A percentile compares a stretch with the other conserved stretches of the same genome.
These are phyloP conservation scores for Megamerina dolium DNA, from an alignment of 2,888 invertebrate genomes.

Conservation along the genomic window DNA sequence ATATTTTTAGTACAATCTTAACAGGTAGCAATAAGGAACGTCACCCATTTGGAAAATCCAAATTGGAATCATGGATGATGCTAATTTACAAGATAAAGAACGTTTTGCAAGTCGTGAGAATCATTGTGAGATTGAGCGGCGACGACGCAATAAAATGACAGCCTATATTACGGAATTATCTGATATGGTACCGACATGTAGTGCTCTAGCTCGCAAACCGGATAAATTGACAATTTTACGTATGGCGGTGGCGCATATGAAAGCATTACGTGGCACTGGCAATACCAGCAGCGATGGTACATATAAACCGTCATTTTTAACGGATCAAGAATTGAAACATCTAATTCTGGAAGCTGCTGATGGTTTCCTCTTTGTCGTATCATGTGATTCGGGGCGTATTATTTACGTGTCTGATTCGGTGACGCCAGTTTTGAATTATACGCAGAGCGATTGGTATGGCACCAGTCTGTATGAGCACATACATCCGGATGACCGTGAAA, in stretches of 20 bases:
- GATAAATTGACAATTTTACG: conserved; percentile 98
- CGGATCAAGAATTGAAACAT: conserved; percentile 98
- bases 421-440: conserved; percentile 93
- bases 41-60: too few relatives aligned
- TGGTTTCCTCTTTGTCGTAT: conserved; percentile 77
- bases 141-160: conserved; percentile 99
- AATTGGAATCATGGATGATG: conserved; percentile 68
- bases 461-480: conserved; percentile 92
- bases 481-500: conserved; percentile 96
- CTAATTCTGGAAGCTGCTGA: conserved; percentile 98
- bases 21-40: too few relatives aligned
- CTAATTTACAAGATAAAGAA: conserved; percentile 93
- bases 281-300: conserved; percentile 95
- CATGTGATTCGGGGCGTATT: conserved; percentile 93
- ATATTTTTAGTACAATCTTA: too few relatives aligned
- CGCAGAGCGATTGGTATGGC: conserved; percentile 97
- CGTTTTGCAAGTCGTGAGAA: conserved; percentile 96
- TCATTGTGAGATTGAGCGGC: conserved; percentile 97
- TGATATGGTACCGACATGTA: conserved; percentile 99
- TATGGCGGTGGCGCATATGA: conserved; percentile 99
- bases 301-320: conserved; percentile 97
- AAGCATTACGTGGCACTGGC: conserved; percentile 88
- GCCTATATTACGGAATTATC: conserved; percentile 99
- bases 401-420: conserved; percentile 99
- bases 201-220: conserved; percentile 94